These are phyloP conservation scores for Crocidura indochinensis DNA, from an alignment of 2,797 vertebrate genomes.

Conservation along the genomic window DNA sequence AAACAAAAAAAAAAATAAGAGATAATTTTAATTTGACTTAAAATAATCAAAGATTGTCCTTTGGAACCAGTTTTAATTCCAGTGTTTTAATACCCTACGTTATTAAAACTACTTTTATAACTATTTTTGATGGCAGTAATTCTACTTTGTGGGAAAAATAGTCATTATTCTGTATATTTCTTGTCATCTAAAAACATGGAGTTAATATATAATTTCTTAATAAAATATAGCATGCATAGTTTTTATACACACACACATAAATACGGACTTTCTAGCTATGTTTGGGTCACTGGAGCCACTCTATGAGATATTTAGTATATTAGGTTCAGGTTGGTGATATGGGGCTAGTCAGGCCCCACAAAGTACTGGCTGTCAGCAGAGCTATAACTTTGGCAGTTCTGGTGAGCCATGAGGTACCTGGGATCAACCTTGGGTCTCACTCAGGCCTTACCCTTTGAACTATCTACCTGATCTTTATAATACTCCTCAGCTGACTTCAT, in stretches of 20 bases:
- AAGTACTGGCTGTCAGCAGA: no score
- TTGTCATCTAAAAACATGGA: conserved; percentile 39
- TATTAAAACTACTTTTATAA: conserved; percentile 64
- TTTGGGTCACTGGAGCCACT: no score
- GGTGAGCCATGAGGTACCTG: no score
- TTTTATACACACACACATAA: no score
- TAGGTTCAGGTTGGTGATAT: no score
- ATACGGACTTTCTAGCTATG: no score
- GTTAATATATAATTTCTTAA: conserved; percentile 40
- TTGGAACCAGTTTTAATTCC: neutral
- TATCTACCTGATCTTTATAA: no score
- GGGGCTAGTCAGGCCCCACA: no score
- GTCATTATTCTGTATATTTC: conserved; percentile 43
- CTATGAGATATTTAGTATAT: no score
- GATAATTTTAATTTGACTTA: conserved; percentile 23
- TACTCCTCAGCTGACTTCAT: conserved; percentile 22
- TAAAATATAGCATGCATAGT: conserved; percentile 24
- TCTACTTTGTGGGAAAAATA: conserved; percentile 28
- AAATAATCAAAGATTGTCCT: neutral
- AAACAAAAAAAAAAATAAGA: neutral
- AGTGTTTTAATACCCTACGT: neutral
- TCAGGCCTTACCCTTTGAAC: no score
- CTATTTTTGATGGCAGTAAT: conserved; percentile 57
- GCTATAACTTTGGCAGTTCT: no score
- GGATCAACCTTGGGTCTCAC: no score